A percentile compares a stretch with the other conserved stretches of the same genome.
Evolutionary conservation across 2,113 vertebrate genomes (phyloP).

Genomic region (Phyllostomus discolor): DNA sequence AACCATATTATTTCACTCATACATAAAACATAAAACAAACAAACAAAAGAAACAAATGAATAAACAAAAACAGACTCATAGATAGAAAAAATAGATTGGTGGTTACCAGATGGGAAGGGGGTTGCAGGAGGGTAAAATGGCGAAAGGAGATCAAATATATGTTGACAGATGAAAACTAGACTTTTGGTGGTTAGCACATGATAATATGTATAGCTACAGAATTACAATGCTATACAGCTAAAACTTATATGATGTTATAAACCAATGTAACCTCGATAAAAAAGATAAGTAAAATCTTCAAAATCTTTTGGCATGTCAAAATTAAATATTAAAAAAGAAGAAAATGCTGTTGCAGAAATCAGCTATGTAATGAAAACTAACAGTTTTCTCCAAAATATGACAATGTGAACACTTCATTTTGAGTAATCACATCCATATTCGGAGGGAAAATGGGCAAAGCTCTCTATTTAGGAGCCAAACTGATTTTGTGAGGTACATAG

Average conservation of each 20-base stretch:
- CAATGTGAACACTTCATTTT: constrained; percentile 69
- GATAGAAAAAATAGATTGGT: not conserved
- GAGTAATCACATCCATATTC: constrained; percentile 75
- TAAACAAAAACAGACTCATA: not conserved
- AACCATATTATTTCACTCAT: not conserved
- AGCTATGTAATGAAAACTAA: constrained; percentile 51
- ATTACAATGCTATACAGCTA: not conserved
- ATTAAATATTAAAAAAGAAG: not conserved
- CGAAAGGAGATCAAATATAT: too few relatives aligned
- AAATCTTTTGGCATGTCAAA: not conserved
- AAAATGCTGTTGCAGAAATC: not conserved
- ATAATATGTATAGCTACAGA: not conserved
- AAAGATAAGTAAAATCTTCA: not conserved
- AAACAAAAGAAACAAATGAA: not conserved
- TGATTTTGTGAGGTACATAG: constrained; percentile 44
- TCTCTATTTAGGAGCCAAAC: constrained; percentile 71
- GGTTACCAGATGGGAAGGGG: not conserved
- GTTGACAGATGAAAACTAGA: not conserved
- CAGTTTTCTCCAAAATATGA: constrained; percentile 68
- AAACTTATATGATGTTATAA: not conserved
- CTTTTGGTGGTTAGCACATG: not conserved
- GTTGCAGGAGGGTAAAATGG: not conserved
- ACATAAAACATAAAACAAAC: not conserved
- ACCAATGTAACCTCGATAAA: not conserved
- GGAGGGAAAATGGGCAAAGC: constrained; percentile 64